phyloP scores from a whole-genome alignment of 2,888 invertebrate genomes.

The Catotricha subobsoleta region DNA sequence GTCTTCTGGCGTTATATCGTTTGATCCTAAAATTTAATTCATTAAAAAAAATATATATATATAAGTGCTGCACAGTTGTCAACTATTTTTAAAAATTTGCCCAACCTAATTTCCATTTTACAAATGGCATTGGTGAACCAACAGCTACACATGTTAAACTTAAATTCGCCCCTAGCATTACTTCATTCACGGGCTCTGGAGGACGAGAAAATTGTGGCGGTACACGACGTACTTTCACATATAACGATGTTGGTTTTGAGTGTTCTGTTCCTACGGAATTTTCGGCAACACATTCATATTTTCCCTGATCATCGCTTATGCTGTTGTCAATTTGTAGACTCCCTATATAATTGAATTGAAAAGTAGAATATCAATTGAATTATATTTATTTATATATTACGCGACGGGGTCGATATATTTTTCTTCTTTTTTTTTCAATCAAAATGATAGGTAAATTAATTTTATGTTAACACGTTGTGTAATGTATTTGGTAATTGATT shows the following conservation, averaged over 20 bases:
- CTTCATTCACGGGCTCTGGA: conserved; percentile 68
- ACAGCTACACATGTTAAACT: conserved; percentile 94
- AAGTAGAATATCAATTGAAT: background rate
- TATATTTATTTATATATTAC: too few species aligned
- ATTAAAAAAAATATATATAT: background rate
- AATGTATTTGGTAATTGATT: too few species aligned
- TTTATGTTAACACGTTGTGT: too few species aligned
- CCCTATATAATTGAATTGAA: conserved; percentile 16
- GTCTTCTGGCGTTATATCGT: conserved; percentile 77
- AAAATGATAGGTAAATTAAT: too few species aligned
- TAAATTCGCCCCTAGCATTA: conserved; percentile 77
- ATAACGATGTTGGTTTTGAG: conserved; percentile 73
- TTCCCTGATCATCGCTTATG: conserved; percentile 81
- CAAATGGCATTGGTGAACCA: conserved; percentile 95
- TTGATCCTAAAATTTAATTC: too few species aligned
- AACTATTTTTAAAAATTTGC: too few species aligned
- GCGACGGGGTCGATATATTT: too few species aligned
- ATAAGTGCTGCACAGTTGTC: too few species aligned
- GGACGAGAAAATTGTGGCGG: conserved; percentile 90
- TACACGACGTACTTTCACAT: conserved; percentile 91
- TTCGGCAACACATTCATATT: conserved; percentile 92
- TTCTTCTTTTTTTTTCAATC: too few species aligned
- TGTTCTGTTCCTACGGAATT: conserved; percentile 86
- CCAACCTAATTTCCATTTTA: conserved; percentile 84
- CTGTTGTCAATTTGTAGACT: conserved; percentile 72